Conservation (phyloP, 2,797 vertebrate species). For the Eutrigla gurnardus region DNA sequence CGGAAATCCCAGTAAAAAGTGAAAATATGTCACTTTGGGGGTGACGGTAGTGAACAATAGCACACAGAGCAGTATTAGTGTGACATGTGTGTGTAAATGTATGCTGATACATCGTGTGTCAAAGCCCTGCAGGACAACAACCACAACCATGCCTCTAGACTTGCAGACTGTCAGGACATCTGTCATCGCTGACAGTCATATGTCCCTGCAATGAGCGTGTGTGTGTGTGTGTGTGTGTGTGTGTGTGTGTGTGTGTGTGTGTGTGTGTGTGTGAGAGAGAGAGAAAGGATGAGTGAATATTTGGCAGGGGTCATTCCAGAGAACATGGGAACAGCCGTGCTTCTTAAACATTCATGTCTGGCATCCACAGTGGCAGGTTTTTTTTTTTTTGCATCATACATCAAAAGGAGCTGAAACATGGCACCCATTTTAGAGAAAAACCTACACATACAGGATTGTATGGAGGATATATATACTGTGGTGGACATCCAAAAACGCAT, state of each 20-base stretch:
- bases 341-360: constrained; percentile 79
- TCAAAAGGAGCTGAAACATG: constrained; percentile 30
- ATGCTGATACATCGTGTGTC: constrained; percentile 79
- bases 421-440: constrained; percentile 16
- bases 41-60: constrained; percentile 35
- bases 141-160: constrained; percentile 79
- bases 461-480: too few species aligned
- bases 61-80: constrained; percentile 38
- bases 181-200: constrained; percentile 85
- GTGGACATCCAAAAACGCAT: neutral
- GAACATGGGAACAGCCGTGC: constrained; percentile 71
- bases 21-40: neutral
- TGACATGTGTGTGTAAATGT: constrained; percentile 69
- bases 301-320: constrained; percentile 74
- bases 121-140: constrained; percentile 78
- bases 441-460: neutral
- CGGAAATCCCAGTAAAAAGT: neutral
- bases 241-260: constrained; percentile 40
- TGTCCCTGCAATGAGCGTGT: constrained; percentile 60
- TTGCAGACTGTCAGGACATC: constrained; percentile 86
- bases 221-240: constrained; percentile 39
- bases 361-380: constrained; percentile 35
- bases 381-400: constrained; percentile 30
- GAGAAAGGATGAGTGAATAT: constrained; percentile 61
- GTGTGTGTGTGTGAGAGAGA: constrained; percentile 25